These are phyloP conservation scores for Nothoprocta pentlandii DNA, from an alignment of 2,113 vertebrate genomes.

Conservation along the genomic window DNA sequence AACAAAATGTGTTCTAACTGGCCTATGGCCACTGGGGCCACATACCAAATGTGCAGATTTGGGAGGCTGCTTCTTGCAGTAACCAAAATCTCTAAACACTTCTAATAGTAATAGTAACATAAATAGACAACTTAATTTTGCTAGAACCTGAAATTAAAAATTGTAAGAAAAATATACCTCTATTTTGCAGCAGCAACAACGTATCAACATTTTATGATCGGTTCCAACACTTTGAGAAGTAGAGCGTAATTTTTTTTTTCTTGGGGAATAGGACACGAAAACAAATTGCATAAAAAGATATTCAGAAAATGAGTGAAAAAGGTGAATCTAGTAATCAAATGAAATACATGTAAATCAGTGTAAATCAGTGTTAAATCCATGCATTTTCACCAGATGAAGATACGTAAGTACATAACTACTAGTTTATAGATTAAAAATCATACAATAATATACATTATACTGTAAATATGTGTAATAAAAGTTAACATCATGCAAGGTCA, in stretches of 20 bases:
- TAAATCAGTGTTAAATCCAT: neutral
- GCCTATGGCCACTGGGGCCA: neutral
- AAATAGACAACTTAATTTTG: neutral
- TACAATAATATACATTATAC: neutral
- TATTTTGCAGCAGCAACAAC: neutral
- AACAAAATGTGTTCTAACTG: neutral
- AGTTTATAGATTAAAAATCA: neutral
- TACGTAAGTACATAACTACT: neutral
- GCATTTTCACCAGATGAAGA: rapidly evolving
- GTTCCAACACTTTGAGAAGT: neutral
- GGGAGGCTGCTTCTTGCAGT: rapidly evolving
- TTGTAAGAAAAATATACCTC: neutral
- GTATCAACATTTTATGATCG: neutral
- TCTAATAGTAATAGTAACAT: no score
- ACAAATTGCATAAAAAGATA: neutral
- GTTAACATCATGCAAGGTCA: neutral
- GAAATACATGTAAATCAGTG: neutral
- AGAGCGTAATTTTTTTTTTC: neutral
- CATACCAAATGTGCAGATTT: neutral
- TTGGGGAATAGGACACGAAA: neutral
- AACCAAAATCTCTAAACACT: neutral
- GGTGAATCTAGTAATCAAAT: neutral
- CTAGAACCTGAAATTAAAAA: neutral
- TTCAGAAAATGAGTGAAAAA: neutral
- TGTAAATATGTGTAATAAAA: neutral